Conservation (phyloP, 2,797 vertebrate species). For the Mionectes olivaceus region DNA sequence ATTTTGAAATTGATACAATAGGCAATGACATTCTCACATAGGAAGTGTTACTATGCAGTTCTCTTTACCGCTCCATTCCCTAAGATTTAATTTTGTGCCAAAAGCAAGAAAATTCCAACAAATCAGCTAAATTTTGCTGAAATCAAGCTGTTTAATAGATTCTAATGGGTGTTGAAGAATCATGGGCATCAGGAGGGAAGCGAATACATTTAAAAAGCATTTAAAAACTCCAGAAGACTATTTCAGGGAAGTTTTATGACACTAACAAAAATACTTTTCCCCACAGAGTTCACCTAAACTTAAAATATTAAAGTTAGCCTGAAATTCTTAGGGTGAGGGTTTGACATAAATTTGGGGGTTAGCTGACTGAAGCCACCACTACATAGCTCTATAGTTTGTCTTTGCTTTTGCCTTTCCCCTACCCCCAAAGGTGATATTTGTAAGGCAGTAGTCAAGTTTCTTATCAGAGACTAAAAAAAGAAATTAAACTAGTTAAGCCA, state of each 20-base stretch:
- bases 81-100: neutral
- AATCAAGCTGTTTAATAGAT: neutral
- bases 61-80: neutral
- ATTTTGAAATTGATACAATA: neutral
- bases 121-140: neutral
- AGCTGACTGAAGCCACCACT: neutral
- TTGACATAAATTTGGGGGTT: neutral
- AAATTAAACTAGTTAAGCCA: neutral
- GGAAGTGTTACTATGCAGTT: neutral
- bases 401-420: neutral
- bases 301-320: neutral
- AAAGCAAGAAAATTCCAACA: neutral
- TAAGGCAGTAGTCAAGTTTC: neutral
- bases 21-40: neutral
- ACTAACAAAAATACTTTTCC: neutral
- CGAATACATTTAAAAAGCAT: neutral
- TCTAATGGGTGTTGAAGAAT: neutral
- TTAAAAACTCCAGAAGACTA: neutral
- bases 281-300: neutral
- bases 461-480: neutral
- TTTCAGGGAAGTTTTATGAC: neutral
- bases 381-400: neutral
- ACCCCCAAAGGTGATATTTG: neutral
- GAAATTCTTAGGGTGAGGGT: rapidly evolving
- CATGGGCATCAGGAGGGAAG: neutral